Evolutionary conservation across 23 tunicate genomes (phyloP), one percentile per base, ranked within the genome.

Genomic region (Halocynthia aurantium): DNA sequence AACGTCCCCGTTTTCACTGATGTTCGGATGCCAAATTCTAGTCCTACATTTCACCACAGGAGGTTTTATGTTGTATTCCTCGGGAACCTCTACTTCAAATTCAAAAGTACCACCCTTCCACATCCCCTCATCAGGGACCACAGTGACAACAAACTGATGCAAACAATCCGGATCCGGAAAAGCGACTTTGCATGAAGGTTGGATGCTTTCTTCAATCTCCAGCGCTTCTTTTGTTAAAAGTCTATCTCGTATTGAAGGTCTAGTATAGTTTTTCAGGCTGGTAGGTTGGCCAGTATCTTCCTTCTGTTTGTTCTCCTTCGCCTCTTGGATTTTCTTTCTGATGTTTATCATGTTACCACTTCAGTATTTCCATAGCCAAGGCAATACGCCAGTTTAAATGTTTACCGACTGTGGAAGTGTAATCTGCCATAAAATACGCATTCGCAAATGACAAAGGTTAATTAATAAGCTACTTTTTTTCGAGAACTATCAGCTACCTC

Each of bases 11-110:
- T 76, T 71, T 74, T 84, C 56, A 52, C 81, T 87, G 8, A 87
- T 87, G 78, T 87, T 87, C 7, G 93, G 93, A 50, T 87, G 93
- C 86, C 86, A 87, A 60, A 87, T 8, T 15, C 68, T 53, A 7
- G 93, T 87, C 50, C 52, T 15, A 55, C 93, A 87, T 71, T 77
- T 82, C 0, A 87, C 93, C 20, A 15, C 52, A 21, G 93, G 93
- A 6, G 93, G 93, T 76, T 82, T 73, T 10, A 85, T 86, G 61
- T 87, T 87, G 57, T 87, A 87, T 49, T 87, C 83, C 55, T 82
- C 87, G n/a, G 93, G 83, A 8, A 87, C 81, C 60, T 61, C 57
- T 21, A 87, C 93, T 52, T 62, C 20, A 67, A 87, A 87, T 60
- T 82, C 57, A 63, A 76, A 87, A 10, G 57, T 55, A 15, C 93